These are phyloP conservation scores for Orthonychiurus folsomi DNA, from an alignment of 2,888 invertebrate species.

Conservation along the genomic window DNA sequence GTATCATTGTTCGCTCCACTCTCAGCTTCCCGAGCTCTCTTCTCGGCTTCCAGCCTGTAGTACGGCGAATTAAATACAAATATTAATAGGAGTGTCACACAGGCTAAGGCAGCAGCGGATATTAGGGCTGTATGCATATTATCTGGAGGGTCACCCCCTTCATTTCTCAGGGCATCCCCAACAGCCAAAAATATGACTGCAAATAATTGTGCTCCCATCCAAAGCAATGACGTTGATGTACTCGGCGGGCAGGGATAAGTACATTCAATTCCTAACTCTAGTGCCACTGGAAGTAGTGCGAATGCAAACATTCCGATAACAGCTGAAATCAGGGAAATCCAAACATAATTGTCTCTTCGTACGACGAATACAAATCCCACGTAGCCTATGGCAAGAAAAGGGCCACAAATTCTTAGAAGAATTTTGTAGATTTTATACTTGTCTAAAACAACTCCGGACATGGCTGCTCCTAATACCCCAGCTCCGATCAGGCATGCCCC, in stretches of 20 bases:
- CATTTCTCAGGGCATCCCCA: constrained; percentile 19
- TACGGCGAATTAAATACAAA: constrained; percentile 23
- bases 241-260: constrained; percentile 21
- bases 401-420: constrained; percentile 15
- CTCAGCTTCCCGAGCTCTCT: not conserved
- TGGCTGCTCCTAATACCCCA: constrained; percentile 23
- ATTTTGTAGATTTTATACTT: constrained; percentile 19
- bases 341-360: constrained; percentile 14
- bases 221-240: constrained; percentile 20
- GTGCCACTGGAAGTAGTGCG: constrained; percentile 23
- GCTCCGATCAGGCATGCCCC: constrained; percentile 19
- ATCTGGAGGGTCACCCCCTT: constrained; percentile 17
- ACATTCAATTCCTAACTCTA: constrained; percentile 24
- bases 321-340: constrained; percentile 16
- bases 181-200: constrained; percentile 22
- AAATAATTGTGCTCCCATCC: constrained; percentile 25
- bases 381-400: constrained; percentile 17
- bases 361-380: constrained; percentile 21
- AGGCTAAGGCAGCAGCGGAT: constrained; percentile 14
- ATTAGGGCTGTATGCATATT: constrained; percentile 20
- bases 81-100: not conserved
- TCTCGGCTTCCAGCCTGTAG: constrained; percentile 24
- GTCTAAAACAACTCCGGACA: constrained; percentile 20
- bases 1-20: not conserved
- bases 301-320: constrained; percentile 22